Evolutionary conservation across 1,140 invertebrate species (phyloP).

Genomic region (Pogonognathellus flavescens): DNA sequence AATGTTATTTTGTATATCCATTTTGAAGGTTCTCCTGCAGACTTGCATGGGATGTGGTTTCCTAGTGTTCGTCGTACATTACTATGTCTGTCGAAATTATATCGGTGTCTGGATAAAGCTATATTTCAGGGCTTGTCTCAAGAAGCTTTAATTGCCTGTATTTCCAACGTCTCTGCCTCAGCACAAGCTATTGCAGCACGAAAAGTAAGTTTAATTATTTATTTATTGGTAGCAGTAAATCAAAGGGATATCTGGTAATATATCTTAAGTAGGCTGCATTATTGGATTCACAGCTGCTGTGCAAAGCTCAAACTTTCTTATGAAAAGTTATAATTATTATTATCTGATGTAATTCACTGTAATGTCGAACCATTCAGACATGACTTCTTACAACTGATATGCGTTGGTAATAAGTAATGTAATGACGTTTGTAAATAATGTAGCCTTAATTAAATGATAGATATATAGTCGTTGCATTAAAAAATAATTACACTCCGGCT

Average conservation of each 20-base stretch:
- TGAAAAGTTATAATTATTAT: no score
- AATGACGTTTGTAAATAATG: not conserved
- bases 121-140: conserved; percentile 97
- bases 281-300: no score
- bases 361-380: no score
- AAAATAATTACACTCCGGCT: not conserved
- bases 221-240: no score
- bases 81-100: conserved; percentile 94
- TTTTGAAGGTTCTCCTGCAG: conserved; percentile 84
- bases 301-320: no score
- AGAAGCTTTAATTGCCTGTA: conserved; percentile 91
- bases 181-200: conserved; percentile 78
- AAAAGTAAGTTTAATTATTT: conserved; percentile 70
- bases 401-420: not conserved
- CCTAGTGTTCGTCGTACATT: conserved; percentile 94
- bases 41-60: conserved; percentile 99
- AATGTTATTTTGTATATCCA: no score
- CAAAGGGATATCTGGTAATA: no score
- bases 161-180: conserved; percentile 88
- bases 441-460: not conserved
- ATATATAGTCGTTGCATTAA: not conserved
- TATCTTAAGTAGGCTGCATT: no score
- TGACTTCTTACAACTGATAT: no score
- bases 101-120: conserved; percentile 92
- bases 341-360: no score